Conservation (phyloP, 2,797 vertebrate species). For the Australoheros facetus region DNA sequence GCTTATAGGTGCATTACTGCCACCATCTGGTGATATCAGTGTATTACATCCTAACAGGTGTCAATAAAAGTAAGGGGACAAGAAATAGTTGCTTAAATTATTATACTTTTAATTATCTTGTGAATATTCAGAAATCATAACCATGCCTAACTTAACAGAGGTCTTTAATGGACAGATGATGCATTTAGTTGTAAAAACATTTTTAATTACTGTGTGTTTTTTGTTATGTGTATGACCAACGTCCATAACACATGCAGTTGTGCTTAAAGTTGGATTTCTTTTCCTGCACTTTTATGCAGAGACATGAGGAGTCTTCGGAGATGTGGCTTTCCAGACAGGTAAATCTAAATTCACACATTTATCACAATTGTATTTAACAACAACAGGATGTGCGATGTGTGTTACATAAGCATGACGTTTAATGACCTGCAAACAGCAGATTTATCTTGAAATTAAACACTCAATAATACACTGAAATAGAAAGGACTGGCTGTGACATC, state of each 20-base stretch:
- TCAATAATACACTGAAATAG: background rate
- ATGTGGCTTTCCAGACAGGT: slow-evolving; percentile 72
- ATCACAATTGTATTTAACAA: background rate
- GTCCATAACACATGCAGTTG: too few species aligned
- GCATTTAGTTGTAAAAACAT: too few species aligned
- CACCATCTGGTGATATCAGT: background rate
- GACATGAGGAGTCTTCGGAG: slow-evolving; percentile 60
- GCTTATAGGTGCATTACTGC: background rate
- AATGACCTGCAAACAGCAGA: background rate
- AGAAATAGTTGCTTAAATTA: background rate
- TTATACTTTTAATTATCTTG: background rate
- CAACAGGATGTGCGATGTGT: background rate
- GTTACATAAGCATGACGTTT: too few species aligned
- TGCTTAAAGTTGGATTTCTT: background rate
- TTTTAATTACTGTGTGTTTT: background rate
- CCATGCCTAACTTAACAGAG: background rate
- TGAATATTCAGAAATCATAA: background rate
- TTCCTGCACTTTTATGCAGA: slow-evolving; percentile 42
- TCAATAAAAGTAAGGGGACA: background rate
- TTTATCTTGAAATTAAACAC: background rate
- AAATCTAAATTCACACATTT: background rate
- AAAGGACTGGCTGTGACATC: too few species aligned
- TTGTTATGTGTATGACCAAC: background rate
- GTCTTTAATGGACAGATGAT: background rate
- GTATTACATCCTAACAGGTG: background rate